Percentiles rank a stretch among this genome's conserved stretches.
These are phyloP conservation scores for Pomacea maculata DNA, from an alignment of 1,140 invertebrate genomes.

Conservation along the genomic window DNA sequence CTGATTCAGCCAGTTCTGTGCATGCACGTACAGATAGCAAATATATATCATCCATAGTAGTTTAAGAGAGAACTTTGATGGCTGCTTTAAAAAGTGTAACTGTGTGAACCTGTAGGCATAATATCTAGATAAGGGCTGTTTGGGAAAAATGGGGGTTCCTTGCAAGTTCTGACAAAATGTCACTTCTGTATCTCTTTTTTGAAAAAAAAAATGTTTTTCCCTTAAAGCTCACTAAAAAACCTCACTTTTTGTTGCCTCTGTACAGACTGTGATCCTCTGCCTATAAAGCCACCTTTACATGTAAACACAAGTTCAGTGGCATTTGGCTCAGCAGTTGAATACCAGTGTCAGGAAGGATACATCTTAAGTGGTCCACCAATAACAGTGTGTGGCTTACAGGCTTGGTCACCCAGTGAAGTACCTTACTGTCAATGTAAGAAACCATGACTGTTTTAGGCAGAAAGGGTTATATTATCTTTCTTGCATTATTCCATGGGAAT, in stretches of 20 bases:
- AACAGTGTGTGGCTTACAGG: conserved; percentile 41
- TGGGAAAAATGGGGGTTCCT: no score
- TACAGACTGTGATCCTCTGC: conserved; percentile 40
- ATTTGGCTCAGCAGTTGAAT: conserved; percentile 33
- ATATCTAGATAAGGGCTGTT: no score
- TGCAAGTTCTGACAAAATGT: no score
- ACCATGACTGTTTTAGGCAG: background rate
- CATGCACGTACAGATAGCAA: no score
- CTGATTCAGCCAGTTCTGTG: no score
- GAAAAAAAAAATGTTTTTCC: no score
- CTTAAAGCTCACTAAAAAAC: no score
- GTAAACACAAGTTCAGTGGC: conserved; percentile 25
- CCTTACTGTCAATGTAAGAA: conserved; percentile 39
- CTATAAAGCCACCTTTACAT: conserved; percentile 12
- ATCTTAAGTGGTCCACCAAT: conserved; percentile 18
- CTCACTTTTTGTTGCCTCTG: background rate
- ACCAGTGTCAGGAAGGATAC: conserved; percentile 36
- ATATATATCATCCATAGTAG: no score
- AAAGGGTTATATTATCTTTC: background rate
- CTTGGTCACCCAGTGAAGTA: conserved; percentile 28
- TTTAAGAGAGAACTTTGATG: no score
- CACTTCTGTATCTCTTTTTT: no score
- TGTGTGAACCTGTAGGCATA: no score
- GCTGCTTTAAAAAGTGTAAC: no score
- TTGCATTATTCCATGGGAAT: background rate